Percentiles rank a stretch among this genome's conserved stretches.
These are phyloP conservation scores for Percopsis omiscomaycus DNA, from an alignment of 2,797 vertebrate genomes.

Conservation along the genomic window DNA sequence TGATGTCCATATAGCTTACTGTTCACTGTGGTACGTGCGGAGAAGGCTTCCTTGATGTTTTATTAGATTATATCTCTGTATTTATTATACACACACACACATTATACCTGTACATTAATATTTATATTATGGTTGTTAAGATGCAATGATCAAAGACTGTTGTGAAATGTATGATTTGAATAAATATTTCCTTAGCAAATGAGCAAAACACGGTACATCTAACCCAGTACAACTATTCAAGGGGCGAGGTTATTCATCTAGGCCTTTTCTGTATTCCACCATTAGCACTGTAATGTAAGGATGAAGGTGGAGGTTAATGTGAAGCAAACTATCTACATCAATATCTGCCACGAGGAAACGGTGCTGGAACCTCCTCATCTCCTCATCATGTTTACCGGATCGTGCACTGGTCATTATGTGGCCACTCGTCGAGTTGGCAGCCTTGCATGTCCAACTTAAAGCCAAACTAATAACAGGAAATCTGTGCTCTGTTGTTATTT, in stretches of 20 bases:
- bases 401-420: conserved; percentile 45
- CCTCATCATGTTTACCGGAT: conserved; percentile 48
- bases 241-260: conserved; percentile 28
- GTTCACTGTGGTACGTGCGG: not conserved
- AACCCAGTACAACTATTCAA: conserved; percentile 7
- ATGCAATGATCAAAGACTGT: not conserved
- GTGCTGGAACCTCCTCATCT: conserved; percentile 39
- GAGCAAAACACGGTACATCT: not conserved
- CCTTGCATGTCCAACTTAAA: conserved; percentile 10
- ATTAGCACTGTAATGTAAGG: conserved; percentile 58
- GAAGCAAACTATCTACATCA: conserved; percentile 56
- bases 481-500: too few relatives aligned
- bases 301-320: conserved; percentile 59
- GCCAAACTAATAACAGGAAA: too few relatives aligned
- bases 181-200: not conserved
- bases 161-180: not conserved
- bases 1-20: conserved; percentile 5
- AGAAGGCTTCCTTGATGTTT: conserved; percentile 18
- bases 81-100: too few relatives aligned
- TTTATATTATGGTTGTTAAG: not conserved
- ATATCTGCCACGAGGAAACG: conserved; percentile 58
- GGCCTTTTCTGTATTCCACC: conserved; percentile 44
- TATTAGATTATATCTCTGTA: too few relatives aligned
- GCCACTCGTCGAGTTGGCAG: conserved; percentile 13
- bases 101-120: not conserved